Base-by-base conservation (phyloP, 2,113 vertebrate species). In the Oreotrochilus melanogaster region DNA sequence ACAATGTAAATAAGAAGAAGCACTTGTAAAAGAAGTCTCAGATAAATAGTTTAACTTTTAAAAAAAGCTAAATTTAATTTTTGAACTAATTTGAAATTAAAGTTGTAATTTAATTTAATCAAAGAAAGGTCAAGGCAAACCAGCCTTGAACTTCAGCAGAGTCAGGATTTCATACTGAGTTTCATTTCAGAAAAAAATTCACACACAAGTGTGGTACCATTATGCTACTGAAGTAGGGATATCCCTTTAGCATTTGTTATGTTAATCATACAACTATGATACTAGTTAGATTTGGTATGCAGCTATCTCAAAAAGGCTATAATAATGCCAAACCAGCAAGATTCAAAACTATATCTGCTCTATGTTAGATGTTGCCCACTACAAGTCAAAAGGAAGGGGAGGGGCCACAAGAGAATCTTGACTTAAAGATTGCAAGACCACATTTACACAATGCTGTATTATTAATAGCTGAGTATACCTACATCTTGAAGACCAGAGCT, bases 251-350 rank as follows among this genome's bases (percentile, higher is more conserved):
- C 18, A 15, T 33, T 22, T 65, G 45, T 25, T 60, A 58, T 8
- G 22, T 61, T 91, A 67, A 39, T 56, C 43, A 35, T 42, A 45
- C n/a, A 81, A 21, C 13, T 18, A 45, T 71, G 47, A 76, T 10
- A 64, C 27, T 10, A 62, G 45, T 85, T 76, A 50, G 19, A 64
- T 94, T 94, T 95, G 93, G 87, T 91, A 62, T 50, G 65, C 56
- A 86, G 78, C 86, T 89, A 39, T 71, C 45, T 72, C 39, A 78
- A 31, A 62, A 82, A 91, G 85, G 75, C 65, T 85, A 79, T 78
- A 73, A 18, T 51, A 39, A 56, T 5, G 14, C 33, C 80, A 91
- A 89, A 56, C 24, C 11, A 35, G 11, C 12, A 89, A n/a, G 33
- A 54, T 28, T 57, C 18, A 69, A 72, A 89, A 58, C 33, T 45